Evolutionary conservation across 2,113 vertebrate genomes (phyloP), one percentile per base, ranked within the genome.

Genomic region (Osmerus mordax): DNA sequence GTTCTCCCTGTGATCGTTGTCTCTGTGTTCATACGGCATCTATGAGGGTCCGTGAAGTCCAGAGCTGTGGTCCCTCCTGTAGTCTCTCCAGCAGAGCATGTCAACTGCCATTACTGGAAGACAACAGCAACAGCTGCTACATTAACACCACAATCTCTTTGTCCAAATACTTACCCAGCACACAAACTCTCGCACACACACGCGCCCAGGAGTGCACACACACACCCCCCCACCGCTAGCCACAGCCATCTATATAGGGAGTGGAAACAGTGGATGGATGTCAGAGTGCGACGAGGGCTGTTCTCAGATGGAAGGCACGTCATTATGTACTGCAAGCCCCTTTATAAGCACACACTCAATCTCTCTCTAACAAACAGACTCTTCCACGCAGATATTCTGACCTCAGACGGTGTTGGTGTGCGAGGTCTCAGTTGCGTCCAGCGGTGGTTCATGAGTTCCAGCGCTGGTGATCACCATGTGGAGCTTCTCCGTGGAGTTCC

Each of bases 351-450:
- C 13, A 2, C 9, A 25, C 32, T 59, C 18, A 32, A 13, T 69
- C 36, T 41, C 36, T 41, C 51, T 47, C 64, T 11, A 19, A 1
- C 29, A 32, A 32, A 32, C 29, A 32, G 29, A 32, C 36, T 19
- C 36, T 12, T 11, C 12, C 18, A 53, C 9, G 16, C 25, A 0
- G 21, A 62, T 25, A 25, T 14, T 51, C 53, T 71, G 25, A 14
- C 72, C 71, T 81, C 71, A 81, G 59, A 83, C 78, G 28, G 56
- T 54, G 68, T 76, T 73, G 9, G 70, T 76, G 66, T 74, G 71
- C 15, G 62, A 66, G 5, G 70, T 52, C 5, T 81, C 72, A 12
- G 61, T 9, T 7, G 65, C 15, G 9, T n/a, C 60, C 60, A 59
- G 7, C 6, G 25, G 51, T 28, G 52, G 25, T 29, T 78, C 78